Evolutionary conservation across 2,888 invertebrate species (phyloP).

Genomic region (Graphium colonna): DNA sequence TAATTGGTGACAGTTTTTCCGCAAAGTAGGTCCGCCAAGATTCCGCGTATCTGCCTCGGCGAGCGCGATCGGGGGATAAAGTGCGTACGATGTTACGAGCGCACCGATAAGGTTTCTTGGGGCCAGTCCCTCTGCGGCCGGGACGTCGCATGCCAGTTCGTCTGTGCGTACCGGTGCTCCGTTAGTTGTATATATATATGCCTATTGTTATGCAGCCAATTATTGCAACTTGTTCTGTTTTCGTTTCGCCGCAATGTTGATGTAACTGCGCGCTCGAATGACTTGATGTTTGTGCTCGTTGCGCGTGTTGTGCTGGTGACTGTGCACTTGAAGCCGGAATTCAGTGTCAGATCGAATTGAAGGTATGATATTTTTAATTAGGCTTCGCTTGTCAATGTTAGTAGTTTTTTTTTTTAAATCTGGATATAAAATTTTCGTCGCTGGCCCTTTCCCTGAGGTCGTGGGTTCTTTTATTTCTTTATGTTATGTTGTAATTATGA

Average conservation of each 20-base stretch:
- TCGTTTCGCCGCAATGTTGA: background rate
- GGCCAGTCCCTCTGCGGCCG: constrained; percentile 37
- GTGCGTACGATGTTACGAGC: constrained; percentile 27
- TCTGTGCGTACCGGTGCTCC: background rate
- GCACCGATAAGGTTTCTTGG: constrained; percentile 36
- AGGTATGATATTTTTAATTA: no score
- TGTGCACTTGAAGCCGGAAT: no score
- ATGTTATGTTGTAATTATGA: no score
- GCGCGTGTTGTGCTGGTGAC: background rate
- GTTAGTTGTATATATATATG: no score
- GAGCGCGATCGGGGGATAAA: constrained; percentile 21
- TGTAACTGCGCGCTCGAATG: background rate
- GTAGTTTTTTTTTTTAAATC: no score
- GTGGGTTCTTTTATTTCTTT: no score
- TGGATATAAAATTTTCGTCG: no score
- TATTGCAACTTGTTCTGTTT: background rate
- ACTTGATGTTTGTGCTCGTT: constrained; percentile 2
- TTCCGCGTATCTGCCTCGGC: background rate
- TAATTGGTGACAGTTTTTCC: no score
- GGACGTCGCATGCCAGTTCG: constrained; percentile 23
- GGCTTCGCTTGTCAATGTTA: background rate
- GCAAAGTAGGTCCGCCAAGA: no score
- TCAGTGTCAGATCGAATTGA: no score
- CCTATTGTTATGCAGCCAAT: background rate
- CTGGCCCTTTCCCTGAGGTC: no score